Evolutionary conservation across 2,888 invertebrate species (phyloP).

Genomic region (Mesochorus sp.): DNA sequence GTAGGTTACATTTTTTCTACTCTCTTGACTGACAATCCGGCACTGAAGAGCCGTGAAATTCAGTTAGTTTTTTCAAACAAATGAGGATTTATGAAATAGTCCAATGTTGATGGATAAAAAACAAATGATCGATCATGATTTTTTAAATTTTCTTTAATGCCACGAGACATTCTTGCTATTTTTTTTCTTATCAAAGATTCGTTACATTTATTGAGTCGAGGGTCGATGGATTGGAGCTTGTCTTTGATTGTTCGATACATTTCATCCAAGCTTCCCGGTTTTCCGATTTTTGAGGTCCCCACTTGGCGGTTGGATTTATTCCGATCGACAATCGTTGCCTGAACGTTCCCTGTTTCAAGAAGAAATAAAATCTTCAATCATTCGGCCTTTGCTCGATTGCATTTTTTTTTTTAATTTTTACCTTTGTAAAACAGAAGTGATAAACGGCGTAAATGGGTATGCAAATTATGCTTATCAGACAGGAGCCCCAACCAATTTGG

Average conservation of each 20-base stretch:
- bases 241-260: constrained; percentile 61
- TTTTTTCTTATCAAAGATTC: constrained; percentile 59
- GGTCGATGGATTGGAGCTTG: constrained; percentile 60
- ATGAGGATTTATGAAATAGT: not conserved
- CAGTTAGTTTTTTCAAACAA: constrained; percentile 21
- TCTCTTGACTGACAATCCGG: not conserved
- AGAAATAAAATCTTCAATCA: too few species aligned
- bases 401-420: constrained; percentile 42
- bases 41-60: not conserved
- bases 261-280: constrained; percentile 76
- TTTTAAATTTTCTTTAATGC: not conserved
- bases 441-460: constrained; percentile 89
- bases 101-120: not conserved
- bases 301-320: constrained; percentile 74
- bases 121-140: not conserved
- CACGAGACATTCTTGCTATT: not conserved
- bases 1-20: constrained; percentile 47
- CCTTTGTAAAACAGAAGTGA: constrained; percentile 80
- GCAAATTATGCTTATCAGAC: constrained; percentile 87
- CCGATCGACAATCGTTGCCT: constrained; percentile 73
- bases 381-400: not conserved
- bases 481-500: constrained; percentile 86
- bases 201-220: constrained; percentile 67
- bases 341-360: constrained; percentile 66
- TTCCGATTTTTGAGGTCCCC: constrained; percentile 79